Percentiles rank a stretch among this genome's conserved stretches.
These are phyloP conservation scores for Pitangus sulphuratus DNA, from an alignment of 2,797 vertebrate genomes.

Conservation along the genomic window DNA sequence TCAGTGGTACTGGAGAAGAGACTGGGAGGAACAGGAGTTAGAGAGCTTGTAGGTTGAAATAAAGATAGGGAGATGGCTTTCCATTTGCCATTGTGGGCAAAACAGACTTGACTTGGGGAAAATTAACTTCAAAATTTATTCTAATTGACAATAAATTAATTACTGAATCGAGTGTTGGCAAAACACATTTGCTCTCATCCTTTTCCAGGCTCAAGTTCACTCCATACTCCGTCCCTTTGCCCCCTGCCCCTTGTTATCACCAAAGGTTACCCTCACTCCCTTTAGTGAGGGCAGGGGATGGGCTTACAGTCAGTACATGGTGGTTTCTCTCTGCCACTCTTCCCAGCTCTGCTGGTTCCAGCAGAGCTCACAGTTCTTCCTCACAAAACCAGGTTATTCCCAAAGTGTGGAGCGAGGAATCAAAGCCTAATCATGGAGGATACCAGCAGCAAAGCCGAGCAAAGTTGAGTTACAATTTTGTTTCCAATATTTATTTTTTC, in stretches of 20 bases:
- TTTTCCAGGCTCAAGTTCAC: neutral
- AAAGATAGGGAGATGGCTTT: neutral
- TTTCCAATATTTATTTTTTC: neutral
- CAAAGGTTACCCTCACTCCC: neutral
- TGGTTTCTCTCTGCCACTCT: neutral
- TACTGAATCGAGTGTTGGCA: neutral
- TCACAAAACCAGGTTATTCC: neutral
- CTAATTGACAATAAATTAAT: neutral
- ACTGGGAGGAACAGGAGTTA: neutral
- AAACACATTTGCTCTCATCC: neutral
- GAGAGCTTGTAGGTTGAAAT: neutral
- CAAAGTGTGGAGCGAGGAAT: neutral
- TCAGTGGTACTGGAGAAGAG: neutral
- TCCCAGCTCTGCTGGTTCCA: neutral
- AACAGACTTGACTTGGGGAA: neutral
- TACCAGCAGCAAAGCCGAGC: neutral
- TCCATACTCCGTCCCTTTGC: neutral
- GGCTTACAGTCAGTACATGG: neutral
- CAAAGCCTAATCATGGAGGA: neutral
- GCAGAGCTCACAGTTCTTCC: neutral
- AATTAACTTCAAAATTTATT: neutral
- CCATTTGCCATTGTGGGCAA: rapidly evolving
- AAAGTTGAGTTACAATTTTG: neutral
- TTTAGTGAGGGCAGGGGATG: no score
- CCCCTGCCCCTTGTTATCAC: neutral